Percentiles rank a stretch among this genome's conserved stretches.
Conservation (phyloP, 1,140 invertebrate species). For the Hyphantria cunea region DNA sequence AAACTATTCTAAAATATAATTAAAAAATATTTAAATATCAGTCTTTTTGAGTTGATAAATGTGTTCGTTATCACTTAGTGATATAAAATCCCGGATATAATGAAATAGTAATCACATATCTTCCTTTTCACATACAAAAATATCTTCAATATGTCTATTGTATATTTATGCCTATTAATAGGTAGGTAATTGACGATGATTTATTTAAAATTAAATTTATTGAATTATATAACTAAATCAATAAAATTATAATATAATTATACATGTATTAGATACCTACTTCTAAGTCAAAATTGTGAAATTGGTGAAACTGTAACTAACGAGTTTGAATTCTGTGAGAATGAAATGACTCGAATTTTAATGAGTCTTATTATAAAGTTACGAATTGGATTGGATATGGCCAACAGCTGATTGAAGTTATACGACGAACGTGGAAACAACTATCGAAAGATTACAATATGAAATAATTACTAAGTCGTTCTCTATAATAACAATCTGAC, state of each 20-base stretch:
- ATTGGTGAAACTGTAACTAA: slow-evolving; percentile 24
- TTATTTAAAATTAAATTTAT: slow-evolving; percentile 42
- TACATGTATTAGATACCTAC: slow-evolving; percentile 4
- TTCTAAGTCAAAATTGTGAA: slow-evolving; percentile 32
- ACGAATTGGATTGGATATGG: not conserved
- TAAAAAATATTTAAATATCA: slow-evolving; percentile 1
- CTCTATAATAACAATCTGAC: not conserved
- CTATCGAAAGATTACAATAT: no score
- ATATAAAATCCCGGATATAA: slow-evolving; percentile 54
- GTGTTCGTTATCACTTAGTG: slow-evolving; percentile 65
- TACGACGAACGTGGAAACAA: no score
- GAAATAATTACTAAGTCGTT: no score
- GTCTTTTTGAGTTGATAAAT: slow-evolving; percentile 44
- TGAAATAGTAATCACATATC: slow-evolving; percentile 61
- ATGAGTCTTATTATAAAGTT: slow-evolving; percentile 1
- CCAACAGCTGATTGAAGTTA: not conserved
- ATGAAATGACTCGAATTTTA: slow-evolving; percentile 7
- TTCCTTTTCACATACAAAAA: slow-evolving; percentile 57
- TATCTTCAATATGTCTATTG: slow-evolving; percentile 36
- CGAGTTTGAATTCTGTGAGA: slow-evolving; percentile 18
- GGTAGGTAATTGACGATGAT: slow-evolving; percentile 57
- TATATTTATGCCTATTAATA: slow-evolving; percentile 69
- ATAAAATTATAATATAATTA: slow-evolving; percentile 15
- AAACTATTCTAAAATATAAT: slow-evolving; percentile 54
- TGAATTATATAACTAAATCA: slow-evolving; percentile 41